These are phyloP conservation scores for Andrena dorsata DNA, from an alignment of 2,888 invertebrate genomes.

Conservation along the genomic window DNA sequence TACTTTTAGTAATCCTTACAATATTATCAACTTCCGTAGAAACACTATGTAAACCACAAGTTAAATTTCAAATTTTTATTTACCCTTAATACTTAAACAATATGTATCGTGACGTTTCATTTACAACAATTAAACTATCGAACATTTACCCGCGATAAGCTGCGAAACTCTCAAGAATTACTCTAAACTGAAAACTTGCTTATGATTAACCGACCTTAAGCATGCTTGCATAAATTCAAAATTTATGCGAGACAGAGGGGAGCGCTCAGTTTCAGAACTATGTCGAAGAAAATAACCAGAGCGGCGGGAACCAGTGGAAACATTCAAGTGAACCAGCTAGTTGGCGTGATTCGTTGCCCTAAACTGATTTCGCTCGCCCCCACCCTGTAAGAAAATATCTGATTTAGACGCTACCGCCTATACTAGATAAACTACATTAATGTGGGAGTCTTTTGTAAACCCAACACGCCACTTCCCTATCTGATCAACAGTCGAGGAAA, in stretches of 20 bases:
- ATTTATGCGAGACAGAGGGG: background rate
- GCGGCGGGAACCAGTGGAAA: slow-evolving; percentile 6
- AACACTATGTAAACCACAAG: no score
- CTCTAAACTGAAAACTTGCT: no score
- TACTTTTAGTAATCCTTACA: no score
- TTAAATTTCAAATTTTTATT: no score
- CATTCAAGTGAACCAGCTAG: slow-evolving; percentile 3
- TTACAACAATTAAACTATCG: no score
- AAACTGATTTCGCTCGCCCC: slow-evolving; percentile 35
- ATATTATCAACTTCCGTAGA: no score
- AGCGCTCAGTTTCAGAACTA: background rate
- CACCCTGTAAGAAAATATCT: slow-evolving; percentile 39
- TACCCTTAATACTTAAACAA: no score
- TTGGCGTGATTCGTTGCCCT: slow-evolving; percentile 49
- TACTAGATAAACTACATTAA: slow-evolving; percentile 56
- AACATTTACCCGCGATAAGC: no score
- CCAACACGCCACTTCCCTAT: slow-evolving; percentile 52
- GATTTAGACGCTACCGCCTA: slow-evolving; percentile 54
- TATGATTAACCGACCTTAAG: background rate
- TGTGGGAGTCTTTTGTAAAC: slow-evolving; percentile 51
- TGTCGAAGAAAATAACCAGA: background rate
- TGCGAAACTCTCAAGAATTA: no score
- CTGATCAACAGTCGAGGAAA: slow-evolving; percentile 44
- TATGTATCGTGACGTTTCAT: no score
- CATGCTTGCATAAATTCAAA: slow-evolving; percentile 3